phyloP scores from a whole-genome alignment of 1,140 invertebrate genomes.

The Helicoverpa zea region DNA sequence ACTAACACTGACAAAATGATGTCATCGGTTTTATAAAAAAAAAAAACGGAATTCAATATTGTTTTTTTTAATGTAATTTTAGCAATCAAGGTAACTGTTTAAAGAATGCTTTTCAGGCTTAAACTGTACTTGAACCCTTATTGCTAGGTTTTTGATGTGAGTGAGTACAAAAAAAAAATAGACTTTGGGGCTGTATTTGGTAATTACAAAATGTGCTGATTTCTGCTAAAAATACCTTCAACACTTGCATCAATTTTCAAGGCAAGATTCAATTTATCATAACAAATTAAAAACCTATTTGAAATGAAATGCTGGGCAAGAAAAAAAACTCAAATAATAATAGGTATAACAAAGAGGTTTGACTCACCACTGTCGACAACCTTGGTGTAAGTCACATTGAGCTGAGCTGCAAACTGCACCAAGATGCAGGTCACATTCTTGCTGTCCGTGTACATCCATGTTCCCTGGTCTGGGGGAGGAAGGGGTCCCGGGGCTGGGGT shows the following conservation, averaged over 20 bases:
- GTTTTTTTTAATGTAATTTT: neutral
- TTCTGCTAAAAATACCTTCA: neutral
- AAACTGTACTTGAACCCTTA: too few species aligned
- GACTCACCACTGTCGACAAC: constrained; percentile 57
- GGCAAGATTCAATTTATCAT: neutral
- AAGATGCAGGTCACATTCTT: constrained; percentile 87
- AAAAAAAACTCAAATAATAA: neutral
- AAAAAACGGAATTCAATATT: neutral
- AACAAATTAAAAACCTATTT: neutral
- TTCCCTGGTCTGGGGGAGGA: constrained; percentile 83
- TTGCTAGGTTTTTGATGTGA: too few species aligned
- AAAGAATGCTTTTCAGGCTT: too few species aligned
- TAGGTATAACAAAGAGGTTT: neutral
- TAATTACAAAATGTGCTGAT: too few species aligned
- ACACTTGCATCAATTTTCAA: neutral
- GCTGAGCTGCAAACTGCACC: constrained; percentile 88
- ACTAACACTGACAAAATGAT: too few species aligned
- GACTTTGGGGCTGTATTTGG: too few species aligned
- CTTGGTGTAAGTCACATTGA: constrained; percentile 88
- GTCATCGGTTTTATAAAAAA: too few species aligned
- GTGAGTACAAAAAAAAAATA: too few species aligned
- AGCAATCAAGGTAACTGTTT: too few species aligned
- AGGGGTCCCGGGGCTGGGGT: constrained; percentile 75
- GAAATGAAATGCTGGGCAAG: too few species aligned
- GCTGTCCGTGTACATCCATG: constrained; percentile 84